Evolutionary conservation across 2,113 vertebrate species (phyloP).

Genomic region (Thalassoma bifasciatum): DNA sequence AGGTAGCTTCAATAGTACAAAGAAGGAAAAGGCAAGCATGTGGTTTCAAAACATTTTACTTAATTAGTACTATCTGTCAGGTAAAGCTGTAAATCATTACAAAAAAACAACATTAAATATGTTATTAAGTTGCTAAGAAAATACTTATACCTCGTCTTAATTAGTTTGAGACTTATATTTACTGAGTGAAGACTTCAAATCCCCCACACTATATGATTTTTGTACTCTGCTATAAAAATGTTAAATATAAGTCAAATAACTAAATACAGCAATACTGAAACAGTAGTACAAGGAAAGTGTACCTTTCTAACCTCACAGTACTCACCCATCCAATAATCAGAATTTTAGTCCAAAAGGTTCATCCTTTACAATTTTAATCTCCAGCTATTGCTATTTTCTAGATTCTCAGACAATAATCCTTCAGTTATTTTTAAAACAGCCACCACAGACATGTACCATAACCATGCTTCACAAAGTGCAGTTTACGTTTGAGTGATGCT

Average conservation of each 20-base stretch:
- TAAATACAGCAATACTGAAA: background rate
- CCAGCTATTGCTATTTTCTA: too few species aligned
- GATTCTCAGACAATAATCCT: too few species aligned
- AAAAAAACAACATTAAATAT: background rate
- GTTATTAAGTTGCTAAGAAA: background rate
- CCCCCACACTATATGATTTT: too few species aligned
- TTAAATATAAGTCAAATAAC: background rate
- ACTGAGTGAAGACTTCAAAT: background rate
- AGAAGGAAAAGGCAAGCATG: background rate
- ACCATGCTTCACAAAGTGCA: background rate
- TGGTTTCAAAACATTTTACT: background rate
- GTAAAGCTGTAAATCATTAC: background rate
- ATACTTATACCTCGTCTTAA: background rate
- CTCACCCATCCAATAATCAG: background rate
- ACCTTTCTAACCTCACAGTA: background rate
- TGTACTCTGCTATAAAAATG: background rate
- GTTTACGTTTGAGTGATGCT: background rate
- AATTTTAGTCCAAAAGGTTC: too few species aligned
- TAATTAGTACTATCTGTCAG: background rate
- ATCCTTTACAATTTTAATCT: too few species aligned
- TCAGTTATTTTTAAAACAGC: too few species aligned
- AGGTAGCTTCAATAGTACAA: background rate
- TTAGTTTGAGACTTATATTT: background rate
- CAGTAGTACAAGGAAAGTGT: background rate
- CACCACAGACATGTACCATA: too few species aligned